A percentile compares a stretch with the other conserved stretches of the same genome.
These are phyloP conservation scores for Bos taurus DNA, from an alignment of 2,113 vertebrate genomes.

Conservation along the genomic window DNA sequence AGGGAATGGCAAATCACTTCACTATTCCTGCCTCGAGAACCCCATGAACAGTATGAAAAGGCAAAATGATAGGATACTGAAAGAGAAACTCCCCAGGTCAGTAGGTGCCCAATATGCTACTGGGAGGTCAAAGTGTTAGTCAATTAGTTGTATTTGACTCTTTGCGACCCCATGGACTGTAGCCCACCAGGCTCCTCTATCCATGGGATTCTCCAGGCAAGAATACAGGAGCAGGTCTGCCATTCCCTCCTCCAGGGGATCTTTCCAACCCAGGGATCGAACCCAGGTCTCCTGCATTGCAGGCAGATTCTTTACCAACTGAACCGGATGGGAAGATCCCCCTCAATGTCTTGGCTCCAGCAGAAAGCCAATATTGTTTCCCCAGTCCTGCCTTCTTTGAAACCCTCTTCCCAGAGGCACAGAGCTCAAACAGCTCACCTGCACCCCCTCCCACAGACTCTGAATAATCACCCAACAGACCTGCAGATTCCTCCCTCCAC, in stretches of 20 bases:
- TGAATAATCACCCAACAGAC: not conserved
- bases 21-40: too few species aligned
- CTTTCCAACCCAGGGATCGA: not conserved
- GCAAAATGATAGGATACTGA: too few species aligned
- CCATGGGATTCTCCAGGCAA: not conserved
- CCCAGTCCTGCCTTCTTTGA: not conserved
- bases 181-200: not conserved
- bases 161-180: not conserved
- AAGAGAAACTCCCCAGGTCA: too few species aligned
- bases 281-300: not conserved
- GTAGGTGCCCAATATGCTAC: too few species aligned
- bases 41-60: too few species aligned
- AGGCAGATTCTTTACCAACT: not conserved
- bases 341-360: not conserved
- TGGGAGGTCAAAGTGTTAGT: not conserved
- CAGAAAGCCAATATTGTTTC: not conserved
- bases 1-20: too few species aligned
- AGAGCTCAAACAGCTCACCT: not conserved
- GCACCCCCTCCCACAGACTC: not conserved
- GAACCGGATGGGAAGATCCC: not conserved
- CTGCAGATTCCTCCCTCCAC: fast-evolving
- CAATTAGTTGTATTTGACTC: not conserved
- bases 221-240: not conserved
- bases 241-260: not conserved
- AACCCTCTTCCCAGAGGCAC: not conserved